phyloP scores from a whole-genome alignment of 2,797 vertebrate species.

The Melanotaenia pygmaea region DNA sequence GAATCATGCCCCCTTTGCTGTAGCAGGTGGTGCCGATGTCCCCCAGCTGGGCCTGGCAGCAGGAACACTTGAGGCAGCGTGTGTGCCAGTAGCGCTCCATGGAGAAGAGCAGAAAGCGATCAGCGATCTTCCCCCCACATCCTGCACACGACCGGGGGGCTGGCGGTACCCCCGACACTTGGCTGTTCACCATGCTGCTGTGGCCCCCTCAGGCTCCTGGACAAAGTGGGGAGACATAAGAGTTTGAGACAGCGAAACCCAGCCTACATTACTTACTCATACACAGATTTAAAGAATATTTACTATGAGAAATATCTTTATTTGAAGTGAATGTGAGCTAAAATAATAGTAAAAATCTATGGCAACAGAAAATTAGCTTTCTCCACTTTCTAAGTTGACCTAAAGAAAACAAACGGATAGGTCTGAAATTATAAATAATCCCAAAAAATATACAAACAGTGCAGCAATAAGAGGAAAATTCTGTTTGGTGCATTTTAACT shows the following conservation, averaged over 20 bases:
- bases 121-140: conserved; percentile 83
- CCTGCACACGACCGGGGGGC: conserved; percentile 82
- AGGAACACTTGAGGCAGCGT: conserved; percentile 86
- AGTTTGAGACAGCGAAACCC: conserved; percentile 5
- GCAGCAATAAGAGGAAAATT: no score
- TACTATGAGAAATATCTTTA: background rate
- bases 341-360: background rate
- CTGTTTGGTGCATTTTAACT: no score
- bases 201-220: conserved; percentile 45
- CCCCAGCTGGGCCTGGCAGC: conserved; percentile 86
- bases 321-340: background rate
- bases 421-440: background rate
- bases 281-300: background rate
- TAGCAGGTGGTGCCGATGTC: conserved; percentile 86
- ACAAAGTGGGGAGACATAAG: background rate
- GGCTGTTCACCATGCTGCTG: conserved; percentile 84
- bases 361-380: no score
- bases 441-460: no score
- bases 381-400: background rate
- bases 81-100: conserved; percentile 90
- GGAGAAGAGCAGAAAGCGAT: conserved; percentile 87
- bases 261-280: no score
- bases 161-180: conserved; percentile 67
- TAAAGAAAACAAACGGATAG: background rate
- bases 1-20: conserved; percentile 87